These are phyloP conservation scores for Pluvianellus socialis DNA, from an alignment of 2,113 vertebrate genomes.

Conservation along the genomic window DNA sequence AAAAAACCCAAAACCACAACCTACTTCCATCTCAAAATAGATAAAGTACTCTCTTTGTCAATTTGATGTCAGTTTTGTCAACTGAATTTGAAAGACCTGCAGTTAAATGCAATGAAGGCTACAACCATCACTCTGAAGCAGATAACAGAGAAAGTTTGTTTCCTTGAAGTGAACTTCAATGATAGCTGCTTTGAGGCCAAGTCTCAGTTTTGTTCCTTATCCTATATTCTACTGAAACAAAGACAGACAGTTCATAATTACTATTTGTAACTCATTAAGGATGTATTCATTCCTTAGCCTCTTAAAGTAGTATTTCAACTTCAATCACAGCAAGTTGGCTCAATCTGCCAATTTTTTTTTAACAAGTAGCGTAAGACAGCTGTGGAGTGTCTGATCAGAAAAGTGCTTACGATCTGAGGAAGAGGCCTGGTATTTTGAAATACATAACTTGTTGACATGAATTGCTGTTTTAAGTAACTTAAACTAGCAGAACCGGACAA, in stretches of 20 bases:
- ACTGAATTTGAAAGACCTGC: slow-evolving; percentile 3
- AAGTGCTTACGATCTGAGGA: neutral
- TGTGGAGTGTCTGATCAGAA: neutral
- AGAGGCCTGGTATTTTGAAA: neutral
- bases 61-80: slow-evolving; percentile 29
- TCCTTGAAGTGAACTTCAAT: neutral
- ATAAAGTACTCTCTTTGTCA: neutral
- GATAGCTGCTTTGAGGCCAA: neutral
- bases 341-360: neutral
- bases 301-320: neutral
- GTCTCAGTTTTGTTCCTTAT: neutral
- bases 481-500: neutral
- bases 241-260: neutral
- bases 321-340: neutral
- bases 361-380: neutral
- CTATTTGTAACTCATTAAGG: neutral
- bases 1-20: neutral
- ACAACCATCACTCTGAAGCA: slow-evolving; percentile 8
- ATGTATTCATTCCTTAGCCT: neutral
- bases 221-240: neutral
- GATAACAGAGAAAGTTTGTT: neutral
- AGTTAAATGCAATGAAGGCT: neutral
- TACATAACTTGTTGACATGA: neutral
- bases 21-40: neutral
- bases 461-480: neutral